A percentile compares a stretch with the other conserved stretches of the same genome.
Conservation (phyloP, 2,888 invertebrate genomes). For the Agrotis puta region DNA sequence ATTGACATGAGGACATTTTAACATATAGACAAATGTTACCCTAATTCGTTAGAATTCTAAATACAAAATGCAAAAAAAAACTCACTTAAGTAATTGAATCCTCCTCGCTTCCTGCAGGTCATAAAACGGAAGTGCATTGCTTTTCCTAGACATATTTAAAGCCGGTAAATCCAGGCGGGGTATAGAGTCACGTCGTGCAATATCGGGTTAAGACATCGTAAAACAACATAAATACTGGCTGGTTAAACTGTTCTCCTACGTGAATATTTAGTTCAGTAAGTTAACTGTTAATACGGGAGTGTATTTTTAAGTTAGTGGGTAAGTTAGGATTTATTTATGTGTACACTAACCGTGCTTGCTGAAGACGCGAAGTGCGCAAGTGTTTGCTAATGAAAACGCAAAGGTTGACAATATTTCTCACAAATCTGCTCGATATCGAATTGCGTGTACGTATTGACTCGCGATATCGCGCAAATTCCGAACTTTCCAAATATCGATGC, state of each 20-base stretch:
- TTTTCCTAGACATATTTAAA: conserved; percentile 21
- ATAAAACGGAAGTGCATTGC: conserved; percentile 40
- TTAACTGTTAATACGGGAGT: not conserved
- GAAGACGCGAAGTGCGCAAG: too few relatives aligned
- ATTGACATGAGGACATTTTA: too few relatives aligned
- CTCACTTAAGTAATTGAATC: conserved; percentile 41
- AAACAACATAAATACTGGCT: conserved; percentile 9
- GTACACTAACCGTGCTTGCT: too few relatives aligned
- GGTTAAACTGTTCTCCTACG: not conserved
- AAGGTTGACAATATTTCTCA: too few relatives aligned
- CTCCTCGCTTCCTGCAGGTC: not conserved
- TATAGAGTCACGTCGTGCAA: conserved; percentile 42
- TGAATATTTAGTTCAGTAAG: conserved; percentile 16
- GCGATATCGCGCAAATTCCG: too few relatives aligned
- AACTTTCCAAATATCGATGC: too few relatives aligned
- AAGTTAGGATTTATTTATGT: too few relatives aligned
- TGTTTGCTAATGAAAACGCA: too few relatives aligned
- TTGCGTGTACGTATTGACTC: too few relatives aligned
- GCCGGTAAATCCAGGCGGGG: conserved; percentile 1
- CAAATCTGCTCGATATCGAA: too few relatives aligned
- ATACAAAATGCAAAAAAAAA: conserved; percentile 10
- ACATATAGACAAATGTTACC: too few relatives aligned
- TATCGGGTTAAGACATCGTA: conserved; percentile 42
- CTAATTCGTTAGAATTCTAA: too few relatives aligned
- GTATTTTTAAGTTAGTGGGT: not conserved